Percentiles rank a stretch among this genome's conserved stretches.
These are phyloP conservation scores for Cinclus mexicanus DNA, from an alignment of 2,113 vertebrate species.

Conservation along the genomic window DNA sequence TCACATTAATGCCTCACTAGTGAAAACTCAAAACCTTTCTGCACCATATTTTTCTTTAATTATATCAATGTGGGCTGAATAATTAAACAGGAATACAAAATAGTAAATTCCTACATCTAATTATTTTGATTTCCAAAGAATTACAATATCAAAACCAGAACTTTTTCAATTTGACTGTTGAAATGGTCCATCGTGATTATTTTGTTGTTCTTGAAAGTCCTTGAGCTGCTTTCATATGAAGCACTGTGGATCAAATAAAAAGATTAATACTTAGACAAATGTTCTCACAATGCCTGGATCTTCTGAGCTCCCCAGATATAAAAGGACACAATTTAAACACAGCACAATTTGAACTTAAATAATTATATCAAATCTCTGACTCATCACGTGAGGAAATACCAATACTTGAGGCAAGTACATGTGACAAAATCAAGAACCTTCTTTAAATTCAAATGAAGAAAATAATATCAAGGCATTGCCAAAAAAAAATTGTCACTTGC, in stretches of 20 bases:
- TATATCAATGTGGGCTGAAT: neutral
- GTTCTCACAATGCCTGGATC: neutral
- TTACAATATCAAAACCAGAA: neutral
- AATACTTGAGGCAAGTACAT: neutral
- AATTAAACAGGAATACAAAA: neutral
- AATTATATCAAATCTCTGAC: neutral
- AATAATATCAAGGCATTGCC: slow-evolving; percentile 32
- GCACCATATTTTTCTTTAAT: neutral
- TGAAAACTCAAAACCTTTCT: neutral
- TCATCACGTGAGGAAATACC: neutral
- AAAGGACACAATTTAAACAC: neutral
- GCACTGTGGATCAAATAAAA: neutral
- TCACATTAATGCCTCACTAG: neutral
- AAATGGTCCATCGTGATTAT: neutral
- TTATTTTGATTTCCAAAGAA: neutral
- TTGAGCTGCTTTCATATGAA: neutral
- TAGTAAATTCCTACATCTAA: neutral
- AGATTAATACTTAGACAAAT: neutral
- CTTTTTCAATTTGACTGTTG: neutral
- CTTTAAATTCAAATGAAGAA: slow-evolving; percentile 36
- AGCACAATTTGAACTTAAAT: neutral
- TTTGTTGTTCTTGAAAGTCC: neutral
- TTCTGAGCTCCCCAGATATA: neutral
- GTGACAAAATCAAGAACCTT: neutral
- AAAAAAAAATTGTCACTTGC: slow-evolving; percentile 2